Evolutionary conservation across 92 coral and sea anemone species (phyloP).

Genomic region (Bergia sp.): DNA sequence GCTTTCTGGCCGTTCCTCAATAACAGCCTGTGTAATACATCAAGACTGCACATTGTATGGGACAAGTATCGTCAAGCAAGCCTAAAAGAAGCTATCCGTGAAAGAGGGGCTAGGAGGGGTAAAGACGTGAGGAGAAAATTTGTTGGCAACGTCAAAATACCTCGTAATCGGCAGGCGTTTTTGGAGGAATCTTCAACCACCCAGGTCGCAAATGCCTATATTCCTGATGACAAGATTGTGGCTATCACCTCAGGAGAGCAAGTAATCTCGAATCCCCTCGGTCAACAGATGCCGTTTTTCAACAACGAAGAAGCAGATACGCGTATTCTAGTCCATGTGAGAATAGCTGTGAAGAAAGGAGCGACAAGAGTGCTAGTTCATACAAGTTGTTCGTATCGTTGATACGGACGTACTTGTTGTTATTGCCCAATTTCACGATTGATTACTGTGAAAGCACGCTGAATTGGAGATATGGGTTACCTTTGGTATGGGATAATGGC

Average conservation of each 20-base stretch:
- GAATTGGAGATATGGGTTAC: conserved; percentile 10
- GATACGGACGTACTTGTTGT: conserved; percentile 16
- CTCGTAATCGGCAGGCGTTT: conserved; percentile 54
- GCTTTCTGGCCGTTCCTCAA: no score
- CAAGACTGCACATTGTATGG: conserved; percentile 61
- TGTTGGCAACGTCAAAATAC: conserved; percentile 53
- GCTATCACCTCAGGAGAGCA: conserved; percentile 22
- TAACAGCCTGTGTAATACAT: no score
- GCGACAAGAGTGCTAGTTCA: conserved; percentile 3
- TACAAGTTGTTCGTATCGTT: no score
- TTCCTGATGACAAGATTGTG: conserved; percentile 45
- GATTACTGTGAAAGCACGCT: neutral
- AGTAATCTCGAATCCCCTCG: neutral
- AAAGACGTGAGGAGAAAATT: conserved; percentile 54
- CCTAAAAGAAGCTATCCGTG: conserved; percentile 55
- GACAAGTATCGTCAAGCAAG: conserved; percentile 47
- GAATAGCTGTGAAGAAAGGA: neutral
- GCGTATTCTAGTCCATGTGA: conserved; percentile 2
- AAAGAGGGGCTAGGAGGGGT: conserved; percentile 57
- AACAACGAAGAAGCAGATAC: conserved; percentile 25
- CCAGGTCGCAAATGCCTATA: conserved; percentile 26
- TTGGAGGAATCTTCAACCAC: conserved; percentile 37
- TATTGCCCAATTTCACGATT: neutral
- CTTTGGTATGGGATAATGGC: conserved; percentile 9
- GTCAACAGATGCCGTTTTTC: conserved; percentile 7